These are phyloP conservation scores for Rhabdomys dilectus DNA, from an alignment of 2,113 vertebrate species.

Conservation along the genomic window DNA sequence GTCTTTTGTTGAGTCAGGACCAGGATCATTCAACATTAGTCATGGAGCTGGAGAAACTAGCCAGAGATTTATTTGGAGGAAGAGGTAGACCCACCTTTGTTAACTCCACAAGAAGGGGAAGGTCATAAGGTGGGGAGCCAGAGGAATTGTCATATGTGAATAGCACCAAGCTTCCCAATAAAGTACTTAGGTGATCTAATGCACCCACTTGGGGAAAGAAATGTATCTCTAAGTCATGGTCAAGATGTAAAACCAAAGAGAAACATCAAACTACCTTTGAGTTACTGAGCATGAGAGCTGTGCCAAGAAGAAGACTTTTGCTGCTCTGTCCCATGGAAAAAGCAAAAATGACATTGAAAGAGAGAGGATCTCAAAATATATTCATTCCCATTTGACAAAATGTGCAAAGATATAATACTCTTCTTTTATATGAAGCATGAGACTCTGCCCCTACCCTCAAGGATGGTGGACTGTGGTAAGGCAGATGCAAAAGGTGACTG, in stretches of 20 bases:
- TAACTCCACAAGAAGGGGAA: too few relatives aligned
- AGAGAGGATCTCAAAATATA: neutral
- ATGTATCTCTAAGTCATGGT: neutral
- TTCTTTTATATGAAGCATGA: neutral
- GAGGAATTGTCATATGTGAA: neutral
- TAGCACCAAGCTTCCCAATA: neutral
- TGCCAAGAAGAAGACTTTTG: neutral
- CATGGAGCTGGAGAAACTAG: neutral
- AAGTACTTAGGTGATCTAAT: neutral
- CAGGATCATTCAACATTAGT: neutral
- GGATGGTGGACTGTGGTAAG: neutral
- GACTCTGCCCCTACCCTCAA: neutral
- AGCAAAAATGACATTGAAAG: neutral
- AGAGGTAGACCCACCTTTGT: neutral
- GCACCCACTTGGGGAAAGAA: neutral
- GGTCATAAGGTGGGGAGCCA: accelerated
- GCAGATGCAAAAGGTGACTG: neutral
- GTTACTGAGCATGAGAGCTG: accelerated
- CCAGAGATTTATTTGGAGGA: neutral
- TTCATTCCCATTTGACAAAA: neutral
- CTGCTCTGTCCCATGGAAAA: too few relatives aligned
- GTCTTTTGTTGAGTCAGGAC: neutral
- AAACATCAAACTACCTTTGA: too few relatives aligned
- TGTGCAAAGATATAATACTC: neutral
- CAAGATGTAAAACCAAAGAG: neutral